These are phyloP conservation scores for Drosophila merina DNA, from an alignment of 2,888 invertebrate species.

Conservation along the genomic window DNA sequence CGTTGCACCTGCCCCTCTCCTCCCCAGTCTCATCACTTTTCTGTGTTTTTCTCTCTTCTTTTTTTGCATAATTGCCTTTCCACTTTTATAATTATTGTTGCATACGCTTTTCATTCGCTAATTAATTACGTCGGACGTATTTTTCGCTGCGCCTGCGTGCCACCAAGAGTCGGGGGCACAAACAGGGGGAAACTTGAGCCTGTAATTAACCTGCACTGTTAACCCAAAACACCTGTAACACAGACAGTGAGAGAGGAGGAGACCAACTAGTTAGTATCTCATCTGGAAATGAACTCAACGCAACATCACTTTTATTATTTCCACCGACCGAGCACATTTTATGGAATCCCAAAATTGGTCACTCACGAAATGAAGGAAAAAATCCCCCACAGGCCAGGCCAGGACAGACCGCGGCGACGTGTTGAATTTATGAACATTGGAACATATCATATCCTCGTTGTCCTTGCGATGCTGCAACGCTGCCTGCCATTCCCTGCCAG, in stretches of 20 bases:
- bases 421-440: constrained; percentile 72
- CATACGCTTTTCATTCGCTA: constrained; percentile 76
- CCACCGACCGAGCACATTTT: neutral
- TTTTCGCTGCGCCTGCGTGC: constrained; percentile 43
- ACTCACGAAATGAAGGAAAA: neutral
- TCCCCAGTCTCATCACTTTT: constrained; percentile 17
- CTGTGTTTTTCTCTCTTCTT: constrained; percentile 24
- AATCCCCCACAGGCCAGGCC: constrained; percentile 22
- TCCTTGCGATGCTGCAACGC: neutral
- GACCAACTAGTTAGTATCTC: neutral
- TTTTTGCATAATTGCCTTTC: constrained; percentile 74
- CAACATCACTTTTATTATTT: no score
- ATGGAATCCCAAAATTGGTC: constrained; percentile 22
- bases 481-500: no score
- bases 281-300: no score
- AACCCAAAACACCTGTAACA: neutral
- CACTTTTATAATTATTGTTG: constrained; percentile 74
- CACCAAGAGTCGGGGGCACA: constrained; percentile 1
- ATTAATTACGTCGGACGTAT: constrained; percentile 63
- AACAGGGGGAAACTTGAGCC: neutral
- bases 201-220: constrained; percentile 3
- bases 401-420: constrained; percentile 20
- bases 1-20: constrained; percentile 1
- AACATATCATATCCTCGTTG: constrained; percentile 40
- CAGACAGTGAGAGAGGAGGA: neutral